These are phyloP conservation scores for Eutolmus rufibarbis DNA, from an alignment of 2,888 invertebrate species.

Conservation along the genomic window DNA sequence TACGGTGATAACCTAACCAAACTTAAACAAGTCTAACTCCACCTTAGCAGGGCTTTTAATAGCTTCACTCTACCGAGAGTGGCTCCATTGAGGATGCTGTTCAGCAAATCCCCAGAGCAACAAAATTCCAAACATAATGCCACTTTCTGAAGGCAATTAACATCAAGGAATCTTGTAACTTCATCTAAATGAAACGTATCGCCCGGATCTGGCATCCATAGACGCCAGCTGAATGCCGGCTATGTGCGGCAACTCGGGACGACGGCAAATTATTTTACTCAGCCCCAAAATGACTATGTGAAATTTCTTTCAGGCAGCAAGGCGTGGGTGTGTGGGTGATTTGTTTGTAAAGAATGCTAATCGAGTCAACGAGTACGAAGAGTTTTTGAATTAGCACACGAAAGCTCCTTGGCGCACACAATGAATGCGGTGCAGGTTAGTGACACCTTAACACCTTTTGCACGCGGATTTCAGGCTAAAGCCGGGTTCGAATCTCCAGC, in stretches of 20 bases:
- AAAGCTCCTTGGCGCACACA: background rate
- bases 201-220: conserved; percentile 13
- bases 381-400: conserved; percentile 7
- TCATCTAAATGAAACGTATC: conserved; percentile 26
- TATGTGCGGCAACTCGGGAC: background rate
- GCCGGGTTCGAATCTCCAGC: background rate
- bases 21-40: background rate
- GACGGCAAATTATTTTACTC: background rate
- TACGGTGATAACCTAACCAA: background rate
- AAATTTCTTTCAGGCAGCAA: background rate
- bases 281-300: background rate
- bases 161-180: conserved; percentile 28
- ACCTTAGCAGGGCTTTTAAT: background rate
- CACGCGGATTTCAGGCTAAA: background rate
- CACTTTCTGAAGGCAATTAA: conserved; percentile 28
- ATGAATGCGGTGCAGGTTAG: background rate
- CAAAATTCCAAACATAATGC: conserved; percentile 26
- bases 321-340: background rate
- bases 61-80: conserved; percentile 11
- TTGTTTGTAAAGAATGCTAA: background rate
- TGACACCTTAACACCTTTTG: conserved; percentile 12
- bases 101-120: conserved; percentile 19
- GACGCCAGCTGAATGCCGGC: background rate
- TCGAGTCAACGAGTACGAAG: background rate
- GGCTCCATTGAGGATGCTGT: conserved; percentile 3